phyloP scores from a whole-genome alignment of 1,140 invertebrate genomes.

The Drosophila littoralis region DNA sequence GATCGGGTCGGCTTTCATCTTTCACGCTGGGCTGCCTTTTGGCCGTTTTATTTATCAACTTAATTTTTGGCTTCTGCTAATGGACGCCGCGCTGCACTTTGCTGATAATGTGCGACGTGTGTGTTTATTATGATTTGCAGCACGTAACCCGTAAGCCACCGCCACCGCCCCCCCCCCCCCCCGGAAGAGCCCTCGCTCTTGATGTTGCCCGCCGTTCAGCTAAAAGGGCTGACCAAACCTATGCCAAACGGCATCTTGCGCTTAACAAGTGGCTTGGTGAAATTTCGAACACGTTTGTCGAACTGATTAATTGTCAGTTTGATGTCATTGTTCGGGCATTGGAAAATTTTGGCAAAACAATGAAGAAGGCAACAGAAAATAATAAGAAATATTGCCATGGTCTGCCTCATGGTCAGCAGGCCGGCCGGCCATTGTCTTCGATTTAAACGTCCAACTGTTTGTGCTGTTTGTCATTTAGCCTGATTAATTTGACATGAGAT shows the following conservation, averaged over 20 bases:
- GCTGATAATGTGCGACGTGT: slow-evolving; percentile 73
- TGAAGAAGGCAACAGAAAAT: neutral
- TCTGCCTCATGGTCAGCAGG: neutral
- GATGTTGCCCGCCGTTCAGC: slow-evolving; percentile 16
- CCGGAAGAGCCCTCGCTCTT: slow-evolving; percentile 8
- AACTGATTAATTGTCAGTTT: slow-evolving; percentile 28
- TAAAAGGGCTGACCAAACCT: neutral
- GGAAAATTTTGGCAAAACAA: slow-evolving; percentile 6
- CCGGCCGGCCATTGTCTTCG: neutral
- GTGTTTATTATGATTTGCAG: slow-evolving; percentile 76
- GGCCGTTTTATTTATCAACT: slow-evolving; percentile 75
- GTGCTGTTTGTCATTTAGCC: slow-evolving; percentile 33
- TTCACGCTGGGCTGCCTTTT: slow-evolving; percentile 68
- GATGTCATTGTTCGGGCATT: slow-evolving; percentile 16
- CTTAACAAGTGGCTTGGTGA: neutral
- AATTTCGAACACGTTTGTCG: slow-evolving; percentile 18
- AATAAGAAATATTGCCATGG: slow-evolving; percentile 5
- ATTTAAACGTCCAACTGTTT: slow-evolving; percentile 10
- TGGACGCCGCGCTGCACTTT: slow-evolving; percentile 69
- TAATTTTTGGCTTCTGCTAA: slow-evolving; percentile 76
- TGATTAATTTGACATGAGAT: slow-evolving; percentile 32
- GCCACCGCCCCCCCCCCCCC: neutral
- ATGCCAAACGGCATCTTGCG: slow-evolving; percentile 4
- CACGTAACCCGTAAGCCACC: slow-evolving; percentile 18
- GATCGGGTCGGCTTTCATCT: slow-evolving; percentile 57